Conservation (phyloP, 1,140 invertebrate genomes). For the Mycetomoellerius zeteki region DNA sequence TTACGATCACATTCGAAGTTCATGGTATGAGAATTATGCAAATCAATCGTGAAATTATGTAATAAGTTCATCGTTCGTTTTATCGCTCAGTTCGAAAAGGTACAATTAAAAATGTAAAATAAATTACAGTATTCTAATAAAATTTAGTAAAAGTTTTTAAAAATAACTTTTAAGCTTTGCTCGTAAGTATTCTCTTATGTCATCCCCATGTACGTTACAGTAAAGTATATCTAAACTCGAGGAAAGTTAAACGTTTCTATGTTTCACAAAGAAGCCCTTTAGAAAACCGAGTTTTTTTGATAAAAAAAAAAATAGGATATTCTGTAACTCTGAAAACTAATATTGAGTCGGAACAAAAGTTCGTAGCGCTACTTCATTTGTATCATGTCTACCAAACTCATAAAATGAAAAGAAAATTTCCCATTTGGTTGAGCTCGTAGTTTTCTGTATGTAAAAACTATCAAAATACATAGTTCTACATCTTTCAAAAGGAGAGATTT, state of each 20-base stretch:
- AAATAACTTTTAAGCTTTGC: background rate
- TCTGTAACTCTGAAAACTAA: background rate
- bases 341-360: background rate
- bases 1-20: background rate
- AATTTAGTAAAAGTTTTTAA: background rate
- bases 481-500: no score
- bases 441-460: no score
- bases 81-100: background rate
- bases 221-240: background rate
- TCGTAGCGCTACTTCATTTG: no score
- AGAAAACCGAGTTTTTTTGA: background rate
- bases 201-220: background rate
- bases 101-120: background rate
- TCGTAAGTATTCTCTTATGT: background rate
- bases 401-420: no score
- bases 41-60: constrained; percentile 15
- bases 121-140: background rate
- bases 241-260: background rate
- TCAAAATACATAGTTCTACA: no score
- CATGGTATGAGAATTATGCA: background rate
- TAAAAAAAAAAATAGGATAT: background rate
- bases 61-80: constrained; percentile 17
- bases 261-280: background rate
- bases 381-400: no score
- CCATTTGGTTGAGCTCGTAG: no score